These are phyloP conservation scores for Amphimedon queenslandica DNA, from an alignment of 37 sponge, comb jelly and placozoan species.

Conservation along the genomic window DNA sequence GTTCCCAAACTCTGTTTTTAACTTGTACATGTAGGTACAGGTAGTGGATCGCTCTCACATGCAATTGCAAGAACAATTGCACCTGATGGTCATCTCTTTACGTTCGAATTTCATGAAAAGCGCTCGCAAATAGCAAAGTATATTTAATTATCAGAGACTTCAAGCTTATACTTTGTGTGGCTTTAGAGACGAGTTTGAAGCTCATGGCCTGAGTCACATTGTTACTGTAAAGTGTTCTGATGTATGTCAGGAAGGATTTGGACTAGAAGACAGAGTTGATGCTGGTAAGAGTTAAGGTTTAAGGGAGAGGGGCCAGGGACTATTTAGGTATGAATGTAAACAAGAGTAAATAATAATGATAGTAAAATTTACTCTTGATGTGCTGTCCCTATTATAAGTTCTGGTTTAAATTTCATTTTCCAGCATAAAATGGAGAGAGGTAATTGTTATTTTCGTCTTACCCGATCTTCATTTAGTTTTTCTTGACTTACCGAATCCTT, in stretches of 20 bases:
- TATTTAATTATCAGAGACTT: too few species aligned
- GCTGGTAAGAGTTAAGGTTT: constrained; percentile 56
- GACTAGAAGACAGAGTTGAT: constrained; percentile 63
- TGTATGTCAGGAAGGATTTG: constrained; percentile 92
- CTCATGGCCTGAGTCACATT: constrained; percentile 76
- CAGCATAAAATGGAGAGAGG: too few species aligned
- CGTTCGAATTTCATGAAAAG: constrained; percentile 92
- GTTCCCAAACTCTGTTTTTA: not conserved
- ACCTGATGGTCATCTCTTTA: constrained; percentile 89
- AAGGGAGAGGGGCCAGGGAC: too few species aligned
- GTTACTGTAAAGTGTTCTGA: constrained; percentile 78
- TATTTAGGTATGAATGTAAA: too few species aligned
- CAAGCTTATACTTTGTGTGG: too few species aligned
- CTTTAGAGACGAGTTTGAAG: constrained; percentile 76
- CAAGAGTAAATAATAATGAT: too few species aligned
- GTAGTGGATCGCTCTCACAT: constrained; percentile 95
- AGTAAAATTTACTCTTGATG: too few species aligned
- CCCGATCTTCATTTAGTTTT: constrained; percentile 76
- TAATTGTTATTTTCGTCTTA: too few species aligned
- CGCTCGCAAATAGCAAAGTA: constrained; percentile 72
- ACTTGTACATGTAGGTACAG: constrained; percentile 65
- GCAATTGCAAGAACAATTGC: constrained; percentile 83
- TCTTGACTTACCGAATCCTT: constrained; percentile 88
- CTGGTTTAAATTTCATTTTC: too few species aligned
- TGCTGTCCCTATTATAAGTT: not conserved